Evolutionary conservation across 2,888 invertebrate genomes (phyloP).

Genomic region (Hyposoter dolosus): DNA sequence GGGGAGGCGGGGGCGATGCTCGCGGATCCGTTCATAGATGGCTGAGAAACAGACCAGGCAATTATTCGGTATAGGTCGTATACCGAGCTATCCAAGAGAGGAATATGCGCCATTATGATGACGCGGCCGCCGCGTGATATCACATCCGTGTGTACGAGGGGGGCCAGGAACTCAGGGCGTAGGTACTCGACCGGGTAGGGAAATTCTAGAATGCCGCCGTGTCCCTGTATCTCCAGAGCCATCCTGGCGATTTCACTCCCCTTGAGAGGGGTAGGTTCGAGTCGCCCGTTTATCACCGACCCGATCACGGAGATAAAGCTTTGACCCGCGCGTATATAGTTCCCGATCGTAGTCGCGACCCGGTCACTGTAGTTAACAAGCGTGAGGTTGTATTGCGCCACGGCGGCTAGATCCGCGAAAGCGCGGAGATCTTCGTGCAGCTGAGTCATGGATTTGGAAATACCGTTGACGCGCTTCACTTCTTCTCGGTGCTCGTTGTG

Average conservation of each 20-base stretch:
- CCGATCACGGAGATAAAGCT: neutral
- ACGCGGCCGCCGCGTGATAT: neutral
- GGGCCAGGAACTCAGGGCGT: neutral
- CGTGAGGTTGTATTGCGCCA: neutral
- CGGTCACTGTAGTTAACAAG: neutral
- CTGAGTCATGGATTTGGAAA: neutral
- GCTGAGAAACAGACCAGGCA: no score
- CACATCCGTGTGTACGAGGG: neutral
- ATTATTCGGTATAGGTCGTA: slow-evolving; percentile 6
- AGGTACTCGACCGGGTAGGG: neutral
- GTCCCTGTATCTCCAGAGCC: neutral
- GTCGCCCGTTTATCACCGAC: neutral
- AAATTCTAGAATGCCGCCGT: neutral
- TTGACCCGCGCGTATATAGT: neutral
- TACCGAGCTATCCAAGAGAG: neutral
- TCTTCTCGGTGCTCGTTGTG: slow-evolving; percentile 4
- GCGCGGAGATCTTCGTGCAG: neutral
- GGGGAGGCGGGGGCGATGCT: neutral
- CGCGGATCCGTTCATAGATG: neutral
- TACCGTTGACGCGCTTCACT: neutral
- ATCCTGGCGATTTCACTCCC: no score
- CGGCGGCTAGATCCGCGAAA: neutral
- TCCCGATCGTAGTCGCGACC: neutral
- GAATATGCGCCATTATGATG: neutral
- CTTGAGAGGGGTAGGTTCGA: neutral